Base-by-base conservation (phyloP, 2,797 vertebrate genomes). In the Hipposideros larvatus region DNA sequence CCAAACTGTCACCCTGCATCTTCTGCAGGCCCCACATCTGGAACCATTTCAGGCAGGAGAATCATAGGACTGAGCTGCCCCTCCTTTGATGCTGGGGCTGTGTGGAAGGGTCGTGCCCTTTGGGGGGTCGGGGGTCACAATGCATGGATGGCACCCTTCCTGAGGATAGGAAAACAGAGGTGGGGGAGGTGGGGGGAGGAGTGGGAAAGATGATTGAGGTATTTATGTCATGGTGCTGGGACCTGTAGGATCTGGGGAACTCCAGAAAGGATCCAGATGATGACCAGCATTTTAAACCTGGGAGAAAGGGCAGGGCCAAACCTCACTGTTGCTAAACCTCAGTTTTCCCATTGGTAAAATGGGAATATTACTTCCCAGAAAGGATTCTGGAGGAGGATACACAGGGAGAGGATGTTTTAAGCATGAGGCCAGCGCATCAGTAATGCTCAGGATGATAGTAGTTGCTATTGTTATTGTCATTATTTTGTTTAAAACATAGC, bases 41-140 rank as follows among this genome's bases (percentile, higher is more conserved):
- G 97, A 97, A 97, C 61, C 95, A 89, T 95, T 98, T 97, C 95
- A 87, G 66, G 65, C 46, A 87, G 65, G 78, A 96, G 68, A 96
- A 92, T 34, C 96, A 77, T n/a, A 68, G 28, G 22, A n/a, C 66
- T 78, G 66, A 77, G 31, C 68, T 94, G 93, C 5, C 59, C 87
- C 51, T 95, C 83, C 94, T 97, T 98, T 97, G 96, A 97, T 94
- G 96, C 86, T n/a, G 55, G 80, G 66, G 37, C 92, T 84, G 21
- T 84, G 78, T 59, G 57, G 63, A 94, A 97, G 46, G 95, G 97
- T 95, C 92, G 3, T 90, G 96, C 94, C 96, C 97, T 96, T 68
- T 94, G 84, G 65, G 71, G 59, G 84, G 34, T 15, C 57, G 24
- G 77, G 79, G 75, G 90, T 96, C 93, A 96, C 57, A 95, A 48